Evolutionary conservation across 2,113 vertebrate genomes (phyloP).

Genomic region (Perca flavescens): DNA sequence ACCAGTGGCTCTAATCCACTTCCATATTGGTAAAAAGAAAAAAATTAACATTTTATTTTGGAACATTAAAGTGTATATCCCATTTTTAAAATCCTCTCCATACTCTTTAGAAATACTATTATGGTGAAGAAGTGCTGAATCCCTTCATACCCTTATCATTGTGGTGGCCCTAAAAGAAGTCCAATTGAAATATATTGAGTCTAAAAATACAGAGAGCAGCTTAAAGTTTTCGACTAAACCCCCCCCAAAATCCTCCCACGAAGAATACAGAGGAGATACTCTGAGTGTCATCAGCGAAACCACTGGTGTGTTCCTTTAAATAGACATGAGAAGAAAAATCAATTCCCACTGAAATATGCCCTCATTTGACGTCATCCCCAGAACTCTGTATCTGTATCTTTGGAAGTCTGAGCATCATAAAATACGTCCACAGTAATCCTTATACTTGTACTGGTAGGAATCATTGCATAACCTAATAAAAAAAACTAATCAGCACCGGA

Average conservation of each 20-base stretch:
- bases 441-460: background rate
- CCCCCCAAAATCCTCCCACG: background rate
- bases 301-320: background rate
- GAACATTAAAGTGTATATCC: background rate
- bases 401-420: background rate
- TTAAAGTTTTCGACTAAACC: background rate
- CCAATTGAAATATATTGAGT: background rate
- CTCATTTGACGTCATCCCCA: background rate
- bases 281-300: background rate
- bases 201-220: background rate
- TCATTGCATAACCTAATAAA: constrained; percentile 9
- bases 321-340: background rate
- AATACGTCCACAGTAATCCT: constrained; percentile 24
- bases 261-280: background rate
- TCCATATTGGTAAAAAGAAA: background rate
- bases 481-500: constrained; percentile 11
- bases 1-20: no score
- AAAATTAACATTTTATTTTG: background rate
- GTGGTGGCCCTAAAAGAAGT: background rate
- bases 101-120: background rate
- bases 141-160: background rate
- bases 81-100: background rate
- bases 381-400: constrained; percentile 3
- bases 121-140: background rate
- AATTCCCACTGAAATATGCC: background rate